Base-by-base conservation (phyloP, 2,797 vertebrate genomes). In the Fundulus diaphanus region DNA sequence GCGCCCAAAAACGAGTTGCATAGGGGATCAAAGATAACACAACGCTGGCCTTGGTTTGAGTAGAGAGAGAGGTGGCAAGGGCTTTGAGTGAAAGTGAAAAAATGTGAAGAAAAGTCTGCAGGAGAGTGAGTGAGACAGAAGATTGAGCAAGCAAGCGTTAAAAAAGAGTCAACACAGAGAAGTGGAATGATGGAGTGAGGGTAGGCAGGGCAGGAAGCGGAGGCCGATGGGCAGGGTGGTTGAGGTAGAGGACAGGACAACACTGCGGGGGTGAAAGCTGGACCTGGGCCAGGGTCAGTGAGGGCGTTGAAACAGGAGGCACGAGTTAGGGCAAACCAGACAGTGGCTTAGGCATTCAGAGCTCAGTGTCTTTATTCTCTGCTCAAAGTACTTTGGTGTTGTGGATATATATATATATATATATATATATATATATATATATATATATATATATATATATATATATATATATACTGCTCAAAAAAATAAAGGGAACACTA, bases 241-340 rank as follows among this genome's bases (percentile, higher is more conserved):
- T 86, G 84, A 91, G 88, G 86, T 75, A 76, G 80, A 91, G 86
- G 80, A 83, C 87, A 92, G 90, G 88, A 88, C 85, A 92, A 90
- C 89, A 88, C 83, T 81, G 87, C 12, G 73, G 88, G 88, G 87
- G 78, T 86, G 85, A 85, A 80, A 81, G 77, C 70, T 90, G 90
- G 90, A 86, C 68, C 40, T 20, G 80, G 57, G 82, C 89, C 90
- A 90, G 86, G 87, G 90, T 89, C 82, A 86, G 78, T 20, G 78
- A 91, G 85, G 88, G 74, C 65, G 46, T 80, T 76, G 73, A 79
- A 74, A 78, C 73, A 68, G 73, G 72, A 84, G 77, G 54, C 71
- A 69, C 71, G 61, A 81, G 81, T 65, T 68, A 3, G 61, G 78
- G 73, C 57, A 0, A 13, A 59, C 74, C 85, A 82, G 78, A 84